A percentile compares a stretch with the other conserved stretches of the same genome.
phyloP scores from a whole-genome alignment of 2,888 invertebrate species.

The Melanostoma mellinum region DNA sequence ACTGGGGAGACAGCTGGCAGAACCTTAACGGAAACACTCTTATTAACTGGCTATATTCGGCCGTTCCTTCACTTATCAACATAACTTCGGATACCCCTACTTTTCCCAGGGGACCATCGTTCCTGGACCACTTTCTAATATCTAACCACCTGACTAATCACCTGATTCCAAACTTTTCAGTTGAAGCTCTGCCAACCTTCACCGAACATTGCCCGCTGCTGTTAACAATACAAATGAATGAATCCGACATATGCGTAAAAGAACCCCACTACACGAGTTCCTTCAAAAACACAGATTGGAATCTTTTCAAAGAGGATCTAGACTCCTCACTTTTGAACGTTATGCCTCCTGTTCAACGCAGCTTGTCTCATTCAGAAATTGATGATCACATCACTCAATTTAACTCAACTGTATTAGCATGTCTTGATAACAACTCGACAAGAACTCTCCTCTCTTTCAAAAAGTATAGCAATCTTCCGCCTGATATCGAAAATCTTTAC shows the following conservation, averaged over 20 bases:
- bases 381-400: no score
- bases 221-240: background rate
- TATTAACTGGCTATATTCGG: background rate
- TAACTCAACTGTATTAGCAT: no score
- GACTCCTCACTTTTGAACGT: background rate
- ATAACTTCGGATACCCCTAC: background rate
- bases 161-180: background rate
- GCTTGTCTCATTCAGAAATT: no score
- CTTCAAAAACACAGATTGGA: background rate
- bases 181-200: no score
- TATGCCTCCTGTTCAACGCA: no score
- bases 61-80: background rate
- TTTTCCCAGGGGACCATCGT: background rate
- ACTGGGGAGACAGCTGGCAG: no score
- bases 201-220: background rate
- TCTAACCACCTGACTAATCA: background rate
- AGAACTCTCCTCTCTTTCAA: no score
- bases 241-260: background rate
- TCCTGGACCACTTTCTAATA: background rate
- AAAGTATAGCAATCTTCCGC: no score
- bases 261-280: background rate
- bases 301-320: background rate
- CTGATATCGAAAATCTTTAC: no score
- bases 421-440: no score
- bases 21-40: background rate